Evolutionary conservation across 2,113 vertebrate species (phyloP).

Genomic region (Candoia aspera): DNA sequence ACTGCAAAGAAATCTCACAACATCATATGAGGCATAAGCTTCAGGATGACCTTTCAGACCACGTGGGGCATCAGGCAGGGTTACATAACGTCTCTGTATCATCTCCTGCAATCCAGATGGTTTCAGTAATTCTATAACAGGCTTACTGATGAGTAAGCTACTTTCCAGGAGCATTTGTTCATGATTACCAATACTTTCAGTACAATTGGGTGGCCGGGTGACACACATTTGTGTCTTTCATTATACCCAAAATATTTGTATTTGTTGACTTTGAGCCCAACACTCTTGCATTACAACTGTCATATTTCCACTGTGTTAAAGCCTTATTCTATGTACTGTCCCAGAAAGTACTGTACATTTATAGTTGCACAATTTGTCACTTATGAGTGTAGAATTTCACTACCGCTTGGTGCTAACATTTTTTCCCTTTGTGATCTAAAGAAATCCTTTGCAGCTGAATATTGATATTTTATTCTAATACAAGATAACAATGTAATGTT

Average conservation of each 20-base stretch:
- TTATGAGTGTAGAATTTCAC: slow-evolving; percentile 73
- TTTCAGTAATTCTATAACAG: not conserved
- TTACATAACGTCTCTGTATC: not conserved
- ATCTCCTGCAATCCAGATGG: not conserved
- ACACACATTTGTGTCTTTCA: not conserved
- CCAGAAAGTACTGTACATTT: slow-evolving; percentile 76
- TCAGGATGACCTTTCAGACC: not conserved
- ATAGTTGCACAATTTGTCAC: slow-evolving; percentile 77
- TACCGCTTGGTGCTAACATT: slow-evolving; percentile 84
- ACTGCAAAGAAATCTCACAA: not conserved
- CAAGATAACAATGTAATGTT: slow-evolving; percentile 66
- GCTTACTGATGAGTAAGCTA: not conserved
- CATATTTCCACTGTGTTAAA: slow-evolving; percentile 68
- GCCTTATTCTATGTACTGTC: slow-evolving; percentile 74
- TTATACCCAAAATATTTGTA: slow-evolving; percentile 36
- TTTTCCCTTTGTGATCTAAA: slow-evolving; percentile 52
- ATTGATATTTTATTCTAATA: slow-evolving; percentile 74
- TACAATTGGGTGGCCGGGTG: not conserved
- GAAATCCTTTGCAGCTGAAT: slow-evolving; percentile 64
- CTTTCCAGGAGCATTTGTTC: not conserved
- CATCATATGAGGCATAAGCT: too few species aligned
- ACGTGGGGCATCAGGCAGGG: too few species aligned
- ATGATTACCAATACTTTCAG: too few species aligned
- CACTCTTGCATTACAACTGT: slow-evolving; percentile 64
- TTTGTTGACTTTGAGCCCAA: slow-evolving; percentile 51